A percentile compares a stretch with the other conserved stretches of the same genome.
phyloP scores from a whole-genome alignment of 1,140 invertebrate genomes.

The Cryptotermes secundus region DNA sequence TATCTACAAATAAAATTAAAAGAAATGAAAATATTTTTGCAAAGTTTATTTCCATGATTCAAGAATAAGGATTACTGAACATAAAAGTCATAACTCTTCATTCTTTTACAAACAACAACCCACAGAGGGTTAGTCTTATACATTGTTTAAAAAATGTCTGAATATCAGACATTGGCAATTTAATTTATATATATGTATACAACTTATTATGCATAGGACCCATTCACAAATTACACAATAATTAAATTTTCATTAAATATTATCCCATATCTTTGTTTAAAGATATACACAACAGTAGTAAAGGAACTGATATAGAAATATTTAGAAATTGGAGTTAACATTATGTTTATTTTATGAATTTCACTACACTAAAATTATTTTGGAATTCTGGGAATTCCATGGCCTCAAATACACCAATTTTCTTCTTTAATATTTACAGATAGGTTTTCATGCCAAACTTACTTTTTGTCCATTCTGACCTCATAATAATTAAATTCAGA shows the following conservation, averaged over 20 bases:
- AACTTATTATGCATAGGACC: not conserved
- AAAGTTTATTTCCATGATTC: not conserved
- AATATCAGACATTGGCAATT: not conserved
- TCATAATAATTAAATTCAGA: not conserved
- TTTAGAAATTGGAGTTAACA: not conserved
- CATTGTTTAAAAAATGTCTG: conserved; percentile 1
- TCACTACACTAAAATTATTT: not conserved
- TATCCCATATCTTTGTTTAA: not conserved
- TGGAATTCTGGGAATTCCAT: not conserved
- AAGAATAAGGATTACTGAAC: not conserved
- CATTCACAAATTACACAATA: not conserved
- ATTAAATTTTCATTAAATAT: not conserved
- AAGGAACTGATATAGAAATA: conserved; percentile 1
- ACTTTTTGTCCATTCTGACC: not conserved
- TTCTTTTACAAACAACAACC: conserved; percentile 13
- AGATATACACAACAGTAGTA: not conserved
- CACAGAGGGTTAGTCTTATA: not conserved
- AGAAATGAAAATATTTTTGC: not conserved
- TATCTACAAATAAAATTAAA: not conserved
- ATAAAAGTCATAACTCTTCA: not conserved
- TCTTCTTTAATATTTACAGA: not conserved
- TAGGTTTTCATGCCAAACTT: not conserved
- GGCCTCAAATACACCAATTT: not conserved
- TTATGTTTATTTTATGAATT: not conserved
- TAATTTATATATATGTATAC: not conserved